Evolutionary conservation across 2,113 vertebrate genomes (phyloP), one percentile per base, ranked within the genome.

Genomic region (Prietella phreatophila): DNA sequence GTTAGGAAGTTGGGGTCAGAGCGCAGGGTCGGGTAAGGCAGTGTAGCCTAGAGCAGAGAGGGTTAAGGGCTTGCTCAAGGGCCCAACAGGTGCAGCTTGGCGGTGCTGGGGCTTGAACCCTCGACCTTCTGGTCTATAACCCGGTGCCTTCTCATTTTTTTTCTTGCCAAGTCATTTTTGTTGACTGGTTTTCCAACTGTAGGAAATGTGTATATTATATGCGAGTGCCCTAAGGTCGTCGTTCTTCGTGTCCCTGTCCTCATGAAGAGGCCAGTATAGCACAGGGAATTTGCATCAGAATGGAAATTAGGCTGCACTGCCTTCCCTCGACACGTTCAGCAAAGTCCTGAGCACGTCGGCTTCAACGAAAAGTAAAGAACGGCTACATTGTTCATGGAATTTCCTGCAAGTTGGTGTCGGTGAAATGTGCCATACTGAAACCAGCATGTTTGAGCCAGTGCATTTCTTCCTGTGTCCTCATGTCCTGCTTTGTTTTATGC

Each of bases 201-300:
- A 1, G 22, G 11, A 78, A 25, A 13, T 76, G 39, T 47, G 39
- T 76, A 13, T 14, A 15, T 50, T 50, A n/a, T 78, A 4, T 50
- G 3, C 0, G n/a, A n/a, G 39, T 25, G 36, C 47, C 73, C 25
- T 1, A 81, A 81, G 19, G 4, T 82, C 55, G 58, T 79, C 47
- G 33, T 10, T 27, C 17, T 85, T 19, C 65, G 30, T 85, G 63
- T 60, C 1, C 83, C 58, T 82, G 76, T 73, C 83, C 90, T 58
- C 63, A 19, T 56, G 53, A 83, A 56, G 76, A 55, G 84, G 69
- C 53, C 30, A 76, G 67, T 47, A 27, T 14, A 73, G 36, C 82
- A 33, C 42, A 83, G 71, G 47, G 33, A 55, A 42, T 90, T 86
- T 73, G 30, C 86, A 82, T 85, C 67, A 61, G 82, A 87, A 58